Conservation (phyloP, 2,113 vertebrate species). For the Fulica atra region DNA sequence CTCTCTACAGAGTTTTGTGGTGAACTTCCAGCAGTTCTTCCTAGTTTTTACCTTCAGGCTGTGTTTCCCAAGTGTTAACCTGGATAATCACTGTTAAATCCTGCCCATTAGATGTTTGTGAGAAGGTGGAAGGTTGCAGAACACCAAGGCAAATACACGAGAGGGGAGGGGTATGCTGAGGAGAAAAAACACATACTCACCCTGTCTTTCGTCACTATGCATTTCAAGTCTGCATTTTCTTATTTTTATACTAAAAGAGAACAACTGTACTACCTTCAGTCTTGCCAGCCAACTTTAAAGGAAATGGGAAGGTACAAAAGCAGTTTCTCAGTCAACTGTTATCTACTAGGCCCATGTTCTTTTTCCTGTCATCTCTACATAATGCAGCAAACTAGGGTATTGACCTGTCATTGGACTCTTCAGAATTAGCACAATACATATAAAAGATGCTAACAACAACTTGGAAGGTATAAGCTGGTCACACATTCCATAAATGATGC, state of each 20-base stretch:
- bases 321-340: background rate
- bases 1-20: slow-evolving; percentile 3
- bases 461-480: background rate
- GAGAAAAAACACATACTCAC: background rate
- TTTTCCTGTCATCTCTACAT: background rate
- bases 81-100: slow-evolving; percentile 35
- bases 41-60: slow-evolving; percentile 23
- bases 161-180: background rate
- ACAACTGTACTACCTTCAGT: background rate
- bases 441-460: background rate
- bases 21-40: slow-evolving; percentile 40
- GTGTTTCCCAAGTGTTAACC: slow-evolving; percentile 19
- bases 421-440: background rate
- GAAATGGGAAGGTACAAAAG: background rate
- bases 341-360: background rate
- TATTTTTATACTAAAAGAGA: background rate
- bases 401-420: background rate
- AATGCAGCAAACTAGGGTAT: background rate
- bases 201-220: background rate
- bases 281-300: background rate
- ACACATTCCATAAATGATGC: background rate
- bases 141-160: background rate
- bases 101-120: background rate
- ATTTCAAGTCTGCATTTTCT: background rate
- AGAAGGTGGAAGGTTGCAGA: background rate